Percentiles rank a stretch among this genome's conserved stretches.
phyloP scores from a whole-genome alignment of 1,140 invertebrate species.

The Schmidtea mediterranea region DNA sequence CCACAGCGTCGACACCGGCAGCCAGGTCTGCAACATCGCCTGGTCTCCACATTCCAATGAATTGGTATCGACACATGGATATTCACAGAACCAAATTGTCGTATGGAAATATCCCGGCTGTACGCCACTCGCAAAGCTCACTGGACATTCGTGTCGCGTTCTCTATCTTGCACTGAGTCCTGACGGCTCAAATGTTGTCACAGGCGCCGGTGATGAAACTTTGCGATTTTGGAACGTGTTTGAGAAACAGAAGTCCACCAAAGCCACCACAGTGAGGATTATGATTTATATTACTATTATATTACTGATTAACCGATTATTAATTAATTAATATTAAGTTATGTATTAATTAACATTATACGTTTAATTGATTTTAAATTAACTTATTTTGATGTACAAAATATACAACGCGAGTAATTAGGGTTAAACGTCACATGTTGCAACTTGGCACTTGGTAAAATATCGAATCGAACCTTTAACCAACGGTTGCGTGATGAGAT shows the following conservation, averaged over 20 bases:
- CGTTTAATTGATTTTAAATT: too few species aligned
- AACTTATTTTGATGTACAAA: too few species aligned
- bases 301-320: too few species aligned
- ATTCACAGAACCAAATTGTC: slow-evolving; percentile 94
- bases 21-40: slow-evolving; percentile 69
- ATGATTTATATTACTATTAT: too few species aligned
- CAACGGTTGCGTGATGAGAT: too few species aligned
- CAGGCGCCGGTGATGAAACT: slow-evolving; percentile 93
- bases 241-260: slow-evolving; percentile 59
- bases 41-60: slow-evolving; percentile 98
- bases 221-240: slow-evolving; percentile 97
- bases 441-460: too few species aligned
- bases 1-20: slow-evolving; percentile 94
- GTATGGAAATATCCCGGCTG: slow-evolving; percentile 97
- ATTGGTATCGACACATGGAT: slow-evolving; percentile 89
- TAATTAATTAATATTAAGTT: too few species aligned
- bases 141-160: slow-evolving; percentile 84
- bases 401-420: too few species aligned
- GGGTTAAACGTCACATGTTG: too few species aligned
- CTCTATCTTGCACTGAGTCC: slow-evolving; percentile 50
- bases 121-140: slow-evolving; percentile 83
- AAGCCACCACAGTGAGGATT: slow-evolving; percentile 13
- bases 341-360: too few species aligned
- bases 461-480: too few species aligned
- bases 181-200: slow-evolving; percentile 94